A percentile compares a stretch with the other conserved stretches of the same genome.
phyloP scores from a whole-genome alignment of 2,888 invertebrate species.

The Hoplodrina blanda region DNA sequence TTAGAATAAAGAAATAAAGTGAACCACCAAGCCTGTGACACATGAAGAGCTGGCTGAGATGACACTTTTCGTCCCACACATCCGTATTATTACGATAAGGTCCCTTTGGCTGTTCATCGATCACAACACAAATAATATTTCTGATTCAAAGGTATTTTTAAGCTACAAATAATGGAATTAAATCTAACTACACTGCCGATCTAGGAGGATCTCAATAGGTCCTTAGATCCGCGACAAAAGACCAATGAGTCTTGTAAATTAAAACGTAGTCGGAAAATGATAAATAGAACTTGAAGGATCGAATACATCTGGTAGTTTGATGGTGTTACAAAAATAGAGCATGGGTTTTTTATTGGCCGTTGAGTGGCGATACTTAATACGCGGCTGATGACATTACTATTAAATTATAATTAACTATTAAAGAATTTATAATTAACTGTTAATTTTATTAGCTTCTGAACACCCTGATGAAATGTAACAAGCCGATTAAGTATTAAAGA shows the following conservation, averaged over 20 bases:
- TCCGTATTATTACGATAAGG: not conserved
- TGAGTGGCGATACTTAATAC: conserved; percentile 46
- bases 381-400: conserved; percentile 48
- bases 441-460: conserved; percentile 22
- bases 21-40: conserved; percentile 15
- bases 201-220: not conserved
- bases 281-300: conserved; percentile 9
- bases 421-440: conserved; percentile 18
- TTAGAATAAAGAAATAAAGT: conserved; percentile 38
- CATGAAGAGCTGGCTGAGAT: conserved; percentile 8
- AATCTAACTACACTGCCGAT: not conserved
- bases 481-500: conserved; percentile 5
- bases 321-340: conserved; percentile 45
- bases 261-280: conserved; percentile 19
- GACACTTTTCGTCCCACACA: conserved; percentile 21
- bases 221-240: not conserved
- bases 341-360: conserved; percentile 42
- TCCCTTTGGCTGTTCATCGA: not conserved
- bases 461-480: conserved; percentile 11
- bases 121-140: not conserved
- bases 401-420: conserved; percentile 42
- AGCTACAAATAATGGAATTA: not conserved
- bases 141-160: not conserved
- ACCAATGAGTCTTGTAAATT: conserved; percentile 7
- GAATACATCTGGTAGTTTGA: conserved; percentile 43